Evolutionary conservation across 2,797 vertebrate species (phyloP).

Genomic region (Epinephelus coioides): DNA sequence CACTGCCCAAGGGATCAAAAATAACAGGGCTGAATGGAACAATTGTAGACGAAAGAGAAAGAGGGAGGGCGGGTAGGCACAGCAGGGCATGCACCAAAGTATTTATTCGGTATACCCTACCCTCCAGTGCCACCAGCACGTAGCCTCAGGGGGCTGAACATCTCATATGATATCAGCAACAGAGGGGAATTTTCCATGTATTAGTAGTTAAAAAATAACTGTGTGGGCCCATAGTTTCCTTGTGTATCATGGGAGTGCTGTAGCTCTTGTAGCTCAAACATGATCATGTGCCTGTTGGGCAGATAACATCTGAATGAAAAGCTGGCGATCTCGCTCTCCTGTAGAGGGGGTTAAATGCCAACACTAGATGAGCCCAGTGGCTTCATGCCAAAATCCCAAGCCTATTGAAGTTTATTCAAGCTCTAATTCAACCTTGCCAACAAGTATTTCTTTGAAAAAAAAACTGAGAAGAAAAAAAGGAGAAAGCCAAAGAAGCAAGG

Average conservation of each 20-base stretch:
- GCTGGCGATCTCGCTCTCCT: constrained; percentile 32
- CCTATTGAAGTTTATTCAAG: constrained; percentile 70
- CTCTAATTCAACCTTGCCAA: constrained; percentile 61
- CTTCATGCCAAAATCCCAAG: constrained; percentile 52
- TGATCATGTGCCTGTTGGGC: constrained; percentile 38
- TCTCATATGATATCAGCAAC: constrained; percentile 41
- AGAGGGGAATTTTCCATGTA: constrained; percentile 20
- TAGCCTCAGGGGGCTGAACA: constrained; percentile 13
- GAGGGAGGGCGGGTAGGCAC: constrained; percentile 33
- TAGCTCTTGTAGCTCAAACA: constrained; percentile 34
- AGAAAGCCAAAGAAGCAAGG: constrained; percentile 23
- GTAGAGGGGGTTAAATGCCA: constrained; percentile 64
- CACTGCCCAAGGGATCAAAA: constrained; percentile 56
- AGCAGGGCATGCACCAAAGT: constrained; percentile 53
- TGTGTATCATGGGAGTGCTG: constrained; percentile 10
- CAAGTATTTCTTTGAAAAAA: constrained; percentile 68
- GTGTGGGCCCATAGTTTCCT: background rate
- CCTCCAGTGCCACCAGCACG: constrained; percentile 7
- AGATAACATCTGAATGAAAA: constrained; percentile 65
- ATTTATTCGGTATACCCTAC: constrained; percentile 42
- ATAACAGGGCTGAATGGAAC: constrained; percentile 58
- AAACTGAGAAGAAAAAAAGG: constrained; percentile 6
- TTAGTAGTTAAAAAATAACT: constrained; percentile 19
- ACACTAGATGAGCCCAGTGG: constrained; percentile 42
- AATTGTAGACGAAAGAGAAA: constrained; percentile 58